Percentiles rank a stretch among this genome's conserved stretches.
phyloP scores from a whole-genome alignment of 2,888 invertebrate genomes.

The Ophion obscuratus region DNA sequence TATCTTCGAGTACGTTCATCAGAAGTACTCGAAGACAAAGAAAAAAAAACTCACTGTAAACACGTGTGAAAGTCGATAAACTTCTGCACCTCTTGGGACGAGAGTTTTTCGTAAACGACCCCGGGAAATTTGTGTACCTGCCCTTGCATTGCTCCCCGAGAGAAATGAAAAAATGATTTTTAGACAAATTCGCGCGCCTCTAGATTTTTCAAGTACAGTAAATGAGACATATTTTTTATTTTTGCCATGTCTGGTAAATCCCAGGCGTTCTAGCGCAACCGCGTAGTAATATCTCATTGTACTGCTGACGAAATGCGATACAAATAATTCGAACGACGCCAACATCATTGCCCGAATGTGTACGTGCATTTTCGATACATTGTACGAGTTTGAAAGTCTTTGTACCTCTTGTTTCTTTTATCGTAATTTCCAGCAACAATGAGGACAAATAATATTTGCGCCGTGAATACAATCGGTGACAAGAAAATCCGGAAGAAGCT shows the following conservation, averaged over 20 bases:
- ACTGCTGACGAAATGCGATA: conserved; percentile 38
- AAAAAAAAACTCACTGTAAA: conserved; percentile 19
- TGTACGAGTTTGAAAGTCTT: neutral
- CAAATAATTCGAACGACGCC: conserved; percentile 13
- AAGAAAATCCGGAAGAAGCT: no score
- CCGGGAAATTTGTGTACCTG: conserved; percentile 87
- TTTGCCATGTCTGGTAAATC: conserved; percentile 84
- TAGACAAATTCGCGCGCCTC: neutral
- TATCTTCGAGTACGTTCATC: no score
- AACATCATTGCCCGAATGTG: conserved; percentile 18
- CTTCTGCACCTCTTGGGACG: conserved; percentile 86
- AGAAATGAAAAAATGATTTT: conserved; percentile 75
- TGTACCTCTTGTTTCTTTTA: no score
- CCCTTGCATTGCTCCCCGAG: conserved; percentile 87
- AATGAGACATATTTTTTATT: neutral
- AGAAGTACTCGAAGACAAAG: conserved; percentile 62
- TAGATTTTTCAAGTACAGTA: conserved; percentile 7
- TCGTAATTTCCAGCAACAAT: no score
- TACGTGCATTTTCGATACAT: neutral
- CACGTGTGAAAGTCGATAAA: conserved; percentile 83
- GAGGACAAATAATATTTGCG: no score
- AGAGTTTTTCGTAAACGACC: conserved; percentile 89
- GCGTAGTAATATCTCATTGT: conserved; percentile 85
- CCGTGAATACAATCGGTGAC: no score
- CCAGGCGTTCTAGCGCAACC: conserved; percentile 89